Base-by-base conservation (phyloP, 2,888 invertebrate species). In the Lasioglossum morio region DNA sequence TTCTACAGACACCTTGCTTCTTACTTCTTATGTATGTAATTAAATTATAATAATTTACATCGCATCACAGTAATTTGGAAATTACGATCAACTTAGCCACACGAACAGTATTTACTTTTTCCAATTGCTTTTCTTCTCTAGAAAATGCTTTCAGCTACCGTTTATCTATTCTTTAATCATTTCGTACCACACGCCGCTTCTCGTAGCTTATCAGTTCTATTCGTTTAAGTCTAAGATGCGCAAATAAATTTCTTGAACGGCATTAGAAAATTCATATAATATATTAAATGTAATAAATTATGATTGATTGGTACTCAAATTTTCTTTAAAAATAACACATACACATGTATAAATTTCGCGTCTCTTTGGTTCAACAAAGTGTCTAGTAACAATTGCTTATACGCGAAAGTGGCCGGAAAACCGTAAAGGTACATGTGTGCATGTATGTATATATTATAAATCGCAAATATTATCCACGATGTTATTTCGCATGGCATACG, bases 31-130 rank as follows among this genome's bases (percentile, higher is more conserved):
- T n/a, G 12, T 57, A n/a, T 30, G 37, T 70, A 69, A 74, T 30
- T 48, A 74, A 74, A 78, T 69, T 73, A 43, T 14, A 14, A 43
- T 43, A 66, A 57, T 83, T 69, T 77, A 46, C 43, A 37, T 48
- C 23, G 30, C 73, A 8, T 63, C 30, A 63, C 19, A 60, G 16
- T 40, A 5, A 43, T 53, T 48, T 40, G 40, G 53, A 70, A 40
- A 53, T 16, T 10, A 57, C 23, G 53, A 69, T 27, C 27, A 73
- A 5, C 30, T 19, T 30, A 46, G n/a, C n/a, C 19, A 46, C 2
- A 14, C 34, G 19, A 46, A 69, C n/a, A n/a, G 16, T 12, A 4
- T 69, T 77, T 77, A 40, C 5, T 77, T 27, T 14, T 78, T 78
- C 19, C 37, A 78, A 53, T 72, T 78, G 48, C 30, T 27, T 69